Evolutionary conservation across 2,888 invertebrate species (phyloP).

Genomic region (Ectemnius continuus): DNA sequence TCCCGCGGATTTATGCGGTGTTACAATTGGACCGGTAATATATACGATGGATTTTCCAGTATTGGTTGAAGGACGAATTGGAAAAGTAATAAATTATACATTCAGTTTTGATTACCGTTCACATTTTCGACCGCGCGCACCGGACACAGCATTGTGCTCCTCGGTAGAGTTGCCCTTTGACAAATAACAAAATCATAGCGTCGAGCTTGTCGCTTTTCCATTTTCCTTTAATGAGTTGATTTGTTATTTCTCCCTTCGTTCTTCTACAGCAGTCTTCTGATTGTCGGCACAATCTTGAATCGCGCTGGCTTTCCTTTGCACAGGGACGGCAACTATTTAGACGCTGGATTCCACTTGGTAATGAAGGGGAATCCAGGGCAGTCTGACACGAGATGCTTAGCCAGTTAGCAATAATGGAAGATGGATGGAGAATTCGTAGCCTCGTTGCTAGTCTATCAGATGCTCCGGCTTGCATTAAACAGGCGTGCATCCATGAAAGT

Average conservation of each 20-base stretch:
- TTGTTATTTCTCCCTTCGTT: too few relatives aligned
- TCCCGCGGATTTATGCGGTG: too few relatives aligned
- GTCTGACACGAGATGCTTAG: not conserved
- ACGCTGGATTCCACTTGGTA: not conserved
- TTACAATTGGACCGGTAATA: not conserved
- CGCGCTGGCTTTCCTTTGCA: too few relatives aligned
- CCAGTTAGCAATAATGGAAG: too few relatives aligned
- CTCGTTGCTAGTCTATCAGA: too few relatives aligned
- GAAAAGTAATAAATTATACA: slow-evolving; percentile 6
- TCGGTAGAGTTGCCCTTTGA: slow-evolving; percentile 30
- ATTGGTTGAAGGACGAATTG: not conserved
- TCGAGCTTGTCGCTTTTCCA: not conserved
- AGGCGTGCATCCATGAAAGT: slow-evolving; percentile 3
- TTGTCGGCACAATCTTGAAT: too few relatives aligned
- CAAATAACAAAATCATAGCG: slow-evolving; percentile 36
- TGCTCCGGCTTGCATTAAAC: too few relatives aligned
- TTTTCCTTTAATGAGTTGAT: too few relatives aligned
- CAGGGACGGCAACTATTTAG: too few relatives aligned
- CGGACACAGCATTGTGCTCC: not conserved
- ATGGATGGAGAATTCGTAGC: too few relatives aligned
- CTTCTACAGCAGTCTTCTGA: too few relatives aligned
- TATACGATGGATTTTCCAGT: not conserved
- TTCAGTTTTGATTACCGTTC: slow-evolving; percentile 13
- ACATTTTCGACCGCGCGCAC: not conserved
- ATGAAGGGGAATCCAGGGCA: not conserved